These are phyloP conservation scores for Zygothrica quintamaculata DNA, from an alignment of 2,888 invertebrate species.

Conservation along the genomic window DNA sequence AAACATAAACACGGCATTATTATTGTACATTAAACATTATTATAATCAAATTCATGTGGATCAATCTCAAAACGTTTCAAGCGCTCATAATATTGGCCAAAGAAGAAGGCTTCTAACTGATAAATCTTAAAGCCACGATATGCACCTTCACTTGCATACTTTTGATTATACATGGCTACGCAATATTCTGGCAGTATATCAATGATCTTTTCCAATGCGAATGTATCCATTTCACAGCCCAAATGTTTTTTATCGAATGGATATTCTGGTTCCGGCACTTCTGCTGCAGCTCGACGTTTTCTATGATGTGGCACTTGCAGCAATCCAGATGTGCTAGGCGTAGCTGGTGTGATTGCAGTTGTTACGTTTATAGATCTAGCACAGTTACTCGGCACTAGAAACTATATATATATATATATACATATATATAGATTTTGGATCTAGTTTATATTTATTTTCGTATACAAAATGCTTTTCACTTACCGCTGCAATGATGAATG, in stretches of 20 bases:
- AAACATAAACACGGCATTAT: no score
- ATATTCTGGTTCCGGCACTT: not conserved
- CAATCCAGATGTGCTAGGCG: no score
- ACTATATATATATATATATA: no score
- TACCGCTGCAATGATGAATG: slow-evolving; percentile 13
- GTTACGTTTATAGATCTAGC: slow-evolving; percentile 14
- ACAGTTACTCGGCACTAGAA: not conserved
- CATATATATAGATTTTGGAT: no score
- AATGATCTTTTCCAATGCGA: no score
- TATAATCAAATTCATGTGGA: slow-evolving; percentile 2
- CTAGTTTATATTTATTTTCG: no score
- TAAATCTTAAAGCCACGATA: slow-evolving; percentile 39
- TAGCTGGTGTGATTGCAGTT: not conserved
- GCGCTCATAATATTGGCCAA: slow-evolving; percentile 49
- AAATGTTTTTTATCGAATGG: slow-evolving; percentile 30
- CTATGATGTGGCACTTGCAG: no score
- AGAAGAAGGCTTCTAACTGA: slow-evolving; percentile 50
- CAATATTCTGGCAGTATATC: slow-evolving; percentile 50
- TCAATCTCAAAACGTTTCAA: slow-evolving; percentile 86
- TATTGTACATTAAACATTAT: no score
- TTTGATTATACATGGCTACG: slow-evolving; percentile 31
- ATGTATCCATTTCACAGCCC: slow-evolving; percentile 45
- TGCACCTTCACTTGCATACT: slow-evolving; percentile 13
- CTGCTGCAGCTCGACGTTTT: rapidly evolving
- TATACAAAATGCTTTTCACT: no score